Conservation (phyloP, 2,113 vertebrate genomes). For the Hemiprocne comata region DNA sequence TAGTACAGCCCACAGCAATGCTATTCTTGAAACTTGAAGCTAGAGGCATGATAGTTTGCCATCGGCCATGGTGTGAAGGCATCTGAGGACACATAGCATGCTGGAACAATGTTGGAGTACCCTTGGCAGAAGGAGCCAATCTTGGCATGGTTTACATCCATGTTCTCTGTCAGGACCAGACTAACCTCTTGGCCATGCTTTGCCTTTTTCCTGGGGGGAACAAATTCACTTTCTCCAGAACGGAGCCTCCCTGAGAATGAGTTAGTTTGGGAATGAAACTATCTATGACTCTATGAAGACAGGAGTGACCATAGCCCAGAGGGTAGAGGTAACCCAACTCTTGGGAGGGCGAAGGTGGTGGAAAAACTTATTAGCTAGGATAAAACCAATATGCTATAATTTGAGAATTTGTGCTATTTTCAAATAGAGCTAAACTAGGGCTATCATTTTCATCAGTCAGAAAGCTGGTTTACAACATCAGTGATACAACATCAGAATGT, state of each 20-base stretch:
- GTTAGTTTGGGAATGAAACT: neutral
- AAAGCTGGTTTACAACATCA: neutral
- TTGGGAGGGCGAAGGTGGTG: neutral
- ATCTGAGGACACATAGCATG: neutral
- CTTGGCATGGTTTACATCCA: neutral
- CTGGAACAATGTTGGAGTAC: neutral
- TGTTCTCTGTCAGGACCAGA: neutral
- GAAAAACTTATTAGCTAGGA: neutral
- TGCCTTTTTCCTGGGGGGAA: neutral
- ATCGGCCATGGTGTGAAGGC: neutral
- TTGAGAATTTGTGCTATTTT: neutral
- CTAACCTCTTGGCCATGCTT: neutral
- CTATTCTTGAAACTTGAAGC: slow-evolving; percentile 31
- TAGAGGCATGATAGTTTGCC: neutral
- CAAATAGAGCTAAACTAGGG: neutral
- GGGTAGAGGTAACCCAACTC: neutral
- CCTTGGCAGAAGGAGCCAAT: neutral
- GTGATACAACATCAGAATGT: neutral
- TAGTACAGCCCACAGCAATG: slow-evolving; percentile 35
- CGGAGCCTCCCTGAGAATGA: neutral
- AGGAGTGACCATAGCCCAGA: neutral
- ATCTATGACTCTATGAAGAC: no score
- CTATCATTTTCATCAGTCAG: neutral
- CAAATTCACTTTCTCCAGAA: neutral
- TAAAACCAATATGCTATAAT: neutral